Conservation (phyloP, 2,888 invertebrate species). For the Bombylius major region DNA sequence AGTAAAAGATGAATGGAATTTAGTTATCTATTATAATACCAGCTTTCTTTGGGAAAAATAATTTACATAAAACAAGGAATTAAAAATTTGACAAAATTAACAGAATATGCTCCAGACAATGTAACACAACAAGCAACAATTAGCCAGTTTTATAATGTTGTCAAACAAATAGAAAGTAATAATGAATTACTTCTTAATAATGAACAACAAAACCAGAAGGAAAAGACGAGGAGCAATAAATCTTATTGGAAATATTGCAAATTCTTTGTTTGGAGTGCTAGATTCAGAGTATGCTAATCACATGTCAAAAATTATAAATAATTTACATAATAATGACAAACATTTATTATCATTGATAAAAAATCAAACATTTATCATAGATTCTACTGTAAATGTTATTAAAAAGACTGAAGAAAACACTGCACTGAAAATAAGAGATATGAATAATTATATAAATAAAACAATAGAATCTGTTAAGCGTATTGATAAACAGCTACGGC, state of each 20-base stretch:
- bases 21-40: no score
- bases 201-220: neutral
- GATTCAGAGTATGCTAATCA: neutral
- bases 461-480: neutral
- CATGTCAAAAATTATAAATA: neutral
- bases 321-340: neutral
- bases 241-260: neutral
- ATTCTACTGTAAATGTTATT: neutral
- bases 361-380: slow-evolving; percentile 2
- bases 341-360: neutral
- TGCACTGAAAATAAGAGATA: neutral
- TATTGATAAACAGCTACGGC: neutral
- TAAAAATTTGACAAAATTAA: no score
- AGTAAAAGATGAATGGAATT: no score
- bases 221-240: neutral
- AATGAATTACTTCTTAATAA: neutral
- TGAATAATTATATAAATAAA: neutral
- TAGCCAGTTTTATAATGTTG: no score
- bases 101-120: no score
- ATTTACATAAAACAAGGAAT: no score
- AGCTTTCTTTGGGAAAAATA: no score
- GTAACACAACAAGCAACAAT: no score
- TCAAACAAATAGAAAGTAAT: no score
- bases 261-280: neutral
- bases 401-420: neutral